phyloP scores from a whole-genome alignment of 2,888 invertebrate species.

The Nephrotoma guestfalica region DNA sequence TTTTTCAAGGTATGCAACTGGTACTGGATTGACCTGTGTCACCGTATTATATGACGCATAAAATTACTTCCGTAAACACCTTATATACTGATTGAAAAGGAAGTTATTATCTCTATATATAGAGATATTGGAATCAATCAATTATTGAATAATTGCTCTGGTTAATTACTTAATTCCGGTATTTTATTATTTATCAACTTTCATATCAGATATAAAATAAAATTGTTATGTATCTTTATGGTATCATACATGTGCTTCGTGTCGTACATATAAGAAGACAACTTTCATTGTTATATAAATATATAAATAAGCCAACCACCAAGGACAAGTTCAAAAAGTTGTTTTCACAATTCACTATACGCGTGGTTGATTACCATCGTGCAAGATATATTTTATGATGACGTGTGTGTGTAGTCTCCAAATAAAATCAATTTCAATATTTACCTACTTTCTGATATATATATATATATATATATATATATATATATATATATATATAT shows the following conservation, averaged over 20 bases:
- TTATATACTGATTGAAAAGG: neutral
- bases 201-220: neutral
- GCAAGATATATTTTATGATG: neutral
- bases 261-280: neutral
- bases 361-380: neutral
- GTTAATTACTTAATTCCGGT: neutral
- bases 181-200: neutral
- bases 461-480: too few species aligned
- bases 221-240: neutral
- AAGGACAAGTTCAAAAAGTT: neutral
- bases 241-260: neutral
- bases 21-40: neutral
- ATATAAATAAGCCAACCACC: neutral
- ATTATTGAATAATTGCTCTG: neutral
- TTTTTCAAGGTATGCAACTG: neutral
- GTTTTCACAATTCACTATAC: neutral
- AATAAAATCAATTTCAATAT: neutral
- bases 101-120: neutral
- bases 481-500: too few species aligned
- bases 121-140: neutral
- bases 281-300: neutral
- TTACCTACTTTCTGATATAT: neutral
- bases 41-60: neutral
- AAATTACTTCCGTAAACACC: neutral
- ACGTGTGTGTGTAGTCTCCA: neutral